phyloP scores from a whole-genome alignment of 2,888 invertebrate species.

The Acholoe squamosa region DNA sequence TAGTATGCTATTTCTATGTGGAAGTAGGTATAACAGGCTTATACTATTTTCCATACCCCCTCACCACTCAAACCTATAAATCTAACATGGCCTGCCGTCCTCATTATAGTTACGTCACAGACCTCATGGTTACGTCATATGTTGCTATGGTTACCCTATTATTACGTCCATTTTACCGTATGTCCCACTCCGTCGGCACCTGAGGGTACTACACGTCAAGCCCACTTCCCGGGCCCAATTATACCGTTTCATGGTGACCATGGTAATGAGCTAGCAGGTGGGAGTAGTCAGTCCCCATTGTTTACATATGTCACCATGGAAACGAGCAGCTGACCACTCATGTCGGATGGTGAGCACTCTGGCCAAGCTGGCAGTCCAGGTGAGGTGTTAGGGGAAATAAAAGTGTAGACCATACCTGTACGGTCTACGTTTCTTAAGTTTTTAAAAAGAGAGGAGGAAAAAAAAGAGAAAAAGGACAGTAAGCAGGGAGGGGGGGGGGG shows the following conservation, averaged over 20 bases:
- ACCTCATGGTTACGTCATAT: slow-evolving; percentile 9
- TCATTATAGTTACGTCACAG: not conserved
- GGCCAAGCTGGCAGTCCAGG: too few species aligned
- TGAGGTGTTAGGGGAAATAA: too few species aligned
- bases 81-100: not conserved
- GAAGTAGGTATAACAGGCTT: too few species aligned
- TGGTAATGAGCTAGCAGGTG: not conserved
- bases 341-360: not conserved
- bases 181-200: not conserved
- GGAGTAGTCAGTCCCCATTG: not conserved
- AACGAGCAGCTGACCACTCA: not conserved
- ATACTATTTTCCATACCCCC: too few species aligned
- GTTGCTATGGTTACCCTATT: not conserved
- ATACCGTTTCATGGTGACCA: not conserved
- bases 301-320: not conserved
- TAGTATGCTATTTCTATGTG: too few species aligned
- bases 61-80: not conserved
- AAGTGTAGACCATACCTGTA: too few species aligned
- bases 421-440: too few species aligned
- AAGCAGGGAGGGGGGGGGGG: too few species aligned
- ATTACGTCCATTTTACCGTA: not conserved
- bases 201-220: too few species aligned
- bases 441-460: too few species aligned
- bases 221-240: too few species aligned
- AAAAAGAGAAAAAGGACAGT: too few species aligned